Conservation (phyloP, 1,140 invertebrate species). For the Eupristina koningsbergeri region DNA sequence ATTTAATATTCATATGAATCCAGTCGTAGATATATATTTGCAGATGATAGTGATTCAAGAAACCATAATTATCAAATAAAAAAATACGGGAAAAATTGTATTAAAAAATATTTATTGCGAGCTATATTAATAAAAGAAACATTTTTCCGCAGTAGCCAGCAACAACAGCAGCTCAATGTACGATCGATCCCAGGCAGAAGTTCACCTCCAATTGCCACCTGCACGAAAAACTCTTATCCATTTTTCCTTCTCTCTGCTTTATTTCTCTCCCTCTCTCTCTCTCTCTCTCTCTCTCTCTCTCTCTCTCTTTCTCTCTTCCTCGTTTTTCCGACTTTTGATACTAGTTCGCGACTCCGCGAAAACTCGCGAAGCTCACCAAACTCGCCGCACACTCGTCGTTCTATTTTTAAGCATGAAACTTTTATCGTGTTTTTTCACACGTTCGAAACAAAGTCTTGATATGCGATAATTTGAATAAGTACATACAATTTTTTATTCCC, state of each 20-base stretch:
- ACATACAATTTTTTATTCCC: background rate
- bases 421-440: background rate
- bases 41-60: background rate
- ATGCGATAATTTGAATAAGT: background rate
- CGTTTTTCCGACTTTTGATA: background rate
- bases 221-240: constrained; percentile 28
- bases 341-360: background rate
- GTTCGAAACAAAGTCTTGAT: background rate
- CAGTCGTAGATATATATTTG: too few species aligned
- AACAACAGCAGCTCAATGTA: background rate
- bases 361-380: constrained; percentile 31
- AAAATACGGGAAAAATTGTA: background rate
- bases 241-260: background rate
- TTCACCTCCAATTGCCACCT: constrained; percentile 26
- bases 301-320: background rate
- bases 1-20: background rate
- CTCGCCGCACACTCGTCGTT: background rate
- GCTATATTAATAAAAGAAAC: background rate
- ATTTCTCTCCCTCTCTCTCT: background rate
- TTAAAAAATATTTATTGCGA: background rate
- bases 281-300: background rate
- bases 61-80: background rate
- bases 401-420: constrained; percentile 15
- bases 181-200: constrained; percentile 19
- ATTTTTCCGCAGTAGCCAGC: background rate